Conservation (phyloP, 2,888 invertebrate genomes). For the Torymus tubicola region DNA sequence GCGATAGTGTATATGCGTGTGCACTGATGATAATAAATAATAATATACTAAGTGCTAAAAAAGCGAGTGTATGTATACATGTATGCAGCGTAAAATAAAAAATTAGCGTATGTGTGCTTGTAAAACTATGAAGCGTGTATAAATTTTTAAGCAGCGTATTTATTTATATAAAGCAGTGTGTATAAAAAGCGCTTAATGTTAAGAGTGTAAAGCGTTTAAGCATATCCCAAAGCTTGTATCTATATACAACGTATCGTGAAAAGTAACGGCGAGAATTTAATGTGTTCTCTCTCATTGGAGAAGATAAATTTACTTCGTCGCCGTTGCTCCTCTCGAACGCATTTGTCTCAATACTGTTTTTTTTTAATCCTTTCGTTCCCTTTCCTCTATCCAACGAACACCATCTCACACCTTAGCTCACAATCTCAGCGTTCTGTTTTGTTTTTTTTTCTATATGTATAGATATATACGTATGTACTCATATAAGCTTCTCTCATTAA, state of each 20-base stretch:
- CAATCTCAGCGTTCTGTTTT: constrained; percentile 26
- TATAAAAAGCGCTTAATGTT: constrained; percentile 53
- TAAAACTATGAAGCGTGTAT: constrained; percentile 46
- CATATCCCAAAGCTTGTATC: constrained; percentile 45
- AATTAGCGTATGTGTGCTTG: constrained; percentile 38
- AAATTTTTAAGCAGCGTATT: constrained; percentile 35
- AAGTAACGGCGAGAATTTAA: constrained; percentile 13
- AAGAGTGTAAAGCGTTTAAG: constrained; percentile 48
- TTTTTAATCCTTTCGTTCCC: constrained; percentile 46
- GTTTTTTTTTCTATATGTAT: background rate
- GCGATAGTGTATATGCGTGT: background rate
- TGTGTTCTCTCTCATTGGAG: background rate
- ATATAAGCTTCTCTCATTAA: constrained; percentile 39
- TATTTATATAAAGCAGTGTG: constrained; percentile 14
- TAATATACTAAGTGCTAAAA: background rate
- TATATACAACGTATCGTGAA: background rate
- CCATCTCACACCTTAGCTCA: constrained; percentile 49
- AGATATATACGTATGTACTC: too few relatives aligned
- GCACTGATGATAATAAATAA: too few relatives aligned
- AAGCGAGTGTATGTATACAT: background rate
- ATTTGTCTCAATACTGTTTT: constrained; percentile 6
- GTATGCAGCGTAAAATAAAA: background rate
- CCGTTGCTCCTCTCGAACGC: constrained; percentile 21
- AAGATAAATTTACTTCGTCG: background rate
- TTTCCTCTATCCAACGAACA: constrained; percentile 49